phyloP scores from a whole-genome alignment of 2,113 vertebrate species.

The Sinocyclocheilus maitianheensis region DNA sequence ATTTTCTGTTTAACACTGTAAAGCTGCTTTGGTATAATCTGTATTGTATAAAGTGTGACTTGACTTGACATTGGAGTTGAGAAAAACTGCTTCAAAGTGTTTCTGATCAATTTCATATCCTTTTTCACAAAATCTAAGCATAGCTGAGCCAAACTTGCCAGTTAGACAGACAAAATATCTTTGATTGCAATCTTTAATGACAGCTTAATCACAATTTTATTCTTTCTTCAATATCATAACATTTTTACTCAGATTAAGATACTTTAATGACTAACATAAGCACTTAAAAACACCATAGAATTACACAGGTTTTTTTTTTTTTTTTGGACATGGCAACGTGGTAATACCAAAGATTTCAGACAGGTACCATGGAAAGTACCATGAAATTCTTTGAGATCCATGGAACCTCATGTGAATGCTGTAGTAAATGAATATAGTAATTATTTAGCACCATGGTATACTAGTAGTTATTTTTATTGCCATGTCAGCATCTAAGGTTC shows the following conservation, averaged over 20 bases:
- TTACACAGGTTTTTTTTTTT: neutral
- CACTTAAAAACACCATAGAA: neutral
- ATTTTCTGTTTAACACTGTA: too few relatives aligned
- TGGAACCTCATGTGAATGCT: neutral
- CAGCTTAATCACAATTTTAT: neutral
- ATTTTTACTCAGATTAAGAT: neutral
- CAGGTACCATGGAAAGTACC: neutral
- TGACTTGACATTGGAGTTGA: neutral
- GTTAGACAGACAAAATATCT: neutral
- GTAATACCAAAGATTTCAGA: too few relatives aligned
- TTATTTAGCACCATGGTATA: neutral
- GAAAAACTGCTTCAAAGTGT: neutral
- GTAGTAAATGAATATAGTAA: neutral
- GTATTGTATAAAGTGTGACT: too few relatives aligned
- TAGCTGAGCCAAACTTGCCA: neutral
- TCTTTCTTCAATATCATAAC: neutral
- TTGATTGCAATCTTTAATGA: neutral
- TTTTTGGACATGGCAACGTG: neutral
- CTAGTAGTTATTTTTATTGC: too few relatives aligned
- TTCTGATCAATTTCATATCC: neutral
- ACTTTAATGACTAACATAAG: neutral
- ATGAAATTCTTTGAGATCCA: neutral
- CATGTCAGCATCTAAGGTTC: too few relatives aligned
- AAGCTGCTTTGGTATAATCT: too few relatives aligned
- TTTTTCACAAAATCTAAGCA: neutral